Percentiles rank a stretch among this genome's conserved stretches.
Conservation (phyloP, 2,888 invertebrate genomes). For the Catotricha subobsoleta region DNA sequence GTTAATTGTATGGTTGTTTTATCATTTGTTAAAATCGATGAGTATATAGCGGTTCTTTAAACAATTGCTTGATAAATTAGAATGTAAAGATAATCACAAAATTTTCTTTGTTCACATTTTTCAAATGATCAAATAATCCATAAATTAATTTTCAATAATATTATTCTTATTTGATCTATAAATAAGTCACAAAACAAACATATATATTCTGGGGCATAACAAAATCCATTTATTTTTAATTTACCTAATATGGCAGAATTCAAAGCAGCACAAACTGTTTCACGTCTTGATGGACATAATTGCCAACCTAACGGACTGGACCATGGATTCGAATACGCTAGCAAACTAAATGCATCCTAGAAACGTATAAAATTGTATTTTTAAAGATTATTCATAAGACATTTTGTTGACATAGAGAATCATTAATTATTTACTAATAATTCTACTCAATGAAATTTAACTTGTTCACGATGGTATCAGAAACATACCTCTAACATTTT, state of each 20-base stretch:
- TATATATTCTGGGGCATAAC: too few species aligned
- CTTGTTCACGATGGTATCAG: not conserved
- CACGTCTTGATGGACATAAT: slow-evolving; percentile 82
- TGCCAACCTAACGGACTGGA: slow-evolving; percentile 93
- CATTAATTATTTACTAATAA: not conserved
- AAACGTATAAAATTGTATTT: slow-evolving; percentile 6
- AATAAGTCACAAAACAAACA: too few species aligned
- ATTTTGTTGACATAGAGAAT: not conserved
- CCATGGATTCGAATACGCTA: slow-evolving; percentile 97
- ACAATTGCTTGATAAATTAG: too few species aligned
- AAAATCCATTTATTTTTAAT: too few species aligned
- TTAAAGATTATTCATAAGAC: not conserved
- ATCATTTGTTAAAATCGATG: too few species aligned
- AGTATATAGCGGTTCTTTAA: too few species aligned
- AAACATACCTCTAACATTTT: slow-evolving; percentile 70
- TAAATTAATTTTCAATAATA: slow-evolving; percentile 1
- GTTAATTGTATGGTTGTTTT: too few species aligned
- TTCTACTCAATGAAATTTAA: not conserved
- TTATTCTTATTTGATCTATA: not conserved
- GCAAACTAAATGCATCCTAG: slow-evolving; percentile 91
- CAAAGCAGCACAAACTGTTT: slow-evolving; percentile 85
- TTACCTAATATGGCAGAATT: slow-evolving; percentile 95
- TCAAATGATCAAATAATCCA: slow-evolving; percentile 7
- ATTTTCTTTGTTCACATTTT: not conserved
- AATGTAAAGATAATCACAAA: slow-evolving; percentile 5